Base-by-base conservation (phyloP, 2,888 invertebrate genomes). In the Chymomyza amoena region DNA sequence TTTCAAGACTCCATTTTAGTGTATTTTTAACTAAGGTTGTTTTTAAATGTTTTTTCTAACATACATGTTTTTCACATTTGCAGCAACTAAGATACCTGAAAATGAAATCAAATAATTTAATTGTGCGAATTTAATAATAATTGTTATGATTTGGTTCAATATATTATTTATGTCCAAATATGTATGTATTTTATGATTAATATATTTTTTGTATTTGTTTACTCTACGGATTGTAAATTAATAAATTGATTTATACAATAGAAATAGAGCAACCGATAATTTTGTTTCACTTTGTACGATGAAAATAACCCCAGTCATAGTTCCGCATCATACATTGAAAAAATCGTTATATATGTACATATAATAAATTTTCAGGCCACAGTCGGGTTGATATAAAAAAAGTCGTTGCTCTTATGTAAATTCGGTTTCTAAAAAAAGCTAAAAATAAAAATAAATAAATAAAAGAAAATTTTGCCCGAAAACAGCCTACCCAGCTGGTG, bases 201-300 rank as follows among this genome's bases (percentile, higher is more conserved):
- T 64, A 79, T 69, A 79, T 76, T 78, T 73, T 72, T 75, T 85
- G 78, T 85, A 78, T 82, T 78, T 76, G 76, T 78, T 85, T 82
- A 82, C 82, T 78, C 76, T 67, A 75, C 76, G 69, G 82, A 81
- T 75, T 85, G 84, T 81, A 83, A 84, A 82, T 79, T 75, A 78
- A 78, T 76, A 72, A 83, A 83, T 72, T 72, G 70, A 80, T 60
- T 16, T 73, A 73, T 76, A 69, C 68, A 77, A 76, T 77, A 79
- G 64, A 68, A 74, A 66, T 70, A 74, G 74, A 72, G 74, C 66
- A 72, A 61, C 64, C 56, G 64, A 67, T 71, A 62, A 15, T 20
- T 20, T 60, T 28, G 6, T 60, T 32, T 16, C 9, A 32, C 28
- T 32, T 0, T 36, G 9, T 10, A 45, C 4, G 39, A 45, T 45